Evolutionary conservation across 2,888 invertebrate genomes (phyloP).

Genomic region (Scaptomyza cyrtandrae): DNA sequence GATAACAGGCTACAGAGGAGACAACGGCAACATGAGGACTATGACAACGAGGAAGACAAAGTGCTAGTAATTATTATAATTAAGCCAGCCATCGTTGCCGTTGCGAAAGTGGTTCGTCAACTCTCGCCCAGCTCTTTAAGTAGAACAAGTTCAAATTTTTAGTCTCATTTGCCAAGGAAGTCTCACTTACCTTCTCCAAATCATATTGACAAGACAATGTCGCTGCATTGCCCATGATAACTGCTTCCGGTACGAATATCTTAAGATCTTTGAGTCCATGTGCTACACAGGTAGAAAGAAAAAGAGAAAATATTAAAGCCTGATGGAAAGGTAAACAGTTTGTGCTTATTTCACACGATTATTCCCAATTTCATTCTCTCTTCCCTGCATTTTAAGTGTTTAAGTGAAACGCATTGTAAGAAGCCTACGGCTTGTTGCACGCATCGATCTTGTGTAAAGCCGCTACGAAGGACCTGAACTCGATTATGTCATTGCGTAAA

Average conservation of each 20-base stretch:
- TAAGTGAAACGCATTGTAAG: slow-evolving; percentile 33
- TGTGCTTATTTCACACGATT: slow-evolving; percentile 12
- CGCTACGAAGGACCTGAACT: slow-evolving; percentile 49
- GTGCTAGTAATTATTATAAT: slow-evolving; percentile 78
- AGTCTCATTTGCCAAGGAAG: slow-evolving; percentile 32
- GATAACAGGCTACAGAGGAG: slow-evolving; percentile 17
- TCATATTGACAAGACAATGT: slow-evolving; percentile 85
- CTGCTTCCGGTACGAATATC: slow-evolving; percentile 85
- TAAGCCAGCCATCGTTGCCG: slow-evolving; percentile 66
- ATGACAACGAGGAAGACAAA: slow-evolving; percentile 62
- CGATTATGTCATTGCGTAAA: slow-evolving; percentile 55
- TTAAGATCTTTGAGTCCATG: slow-evolving; percentile 84
- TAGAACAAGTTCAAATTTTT: slow-evolving; percentile 6
- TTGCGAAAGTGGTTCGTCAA: slow-evolving; percentile 34
- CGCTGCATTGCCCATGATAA: slow-evolving; percentile 85
- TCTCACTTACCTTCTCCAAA: slow-evolving; percentile 84
- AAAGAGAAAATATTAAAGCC: slow-evolving; percentile 27
- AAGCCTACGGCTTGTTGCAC: slow-evolving; percentile 11
- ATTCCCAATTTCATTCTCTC: background rate
- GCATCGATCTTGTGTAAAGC: slow-evolving; percentile 1
- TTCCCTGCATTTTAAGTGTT: slow-evolving; percentile 19
- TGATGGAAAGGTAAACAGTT: slow-evolving; percentile 38
- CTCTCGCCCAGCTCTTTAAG: background rate
- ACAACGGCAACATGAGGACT: slow-evolving; percentile 12
- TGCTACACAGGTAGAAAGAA: slow-evolving; percentile 58